phyloP scores from a whole-genome alignment of 1,140 invertebrate species.

The Meloidogyne floridensis region DNA sequence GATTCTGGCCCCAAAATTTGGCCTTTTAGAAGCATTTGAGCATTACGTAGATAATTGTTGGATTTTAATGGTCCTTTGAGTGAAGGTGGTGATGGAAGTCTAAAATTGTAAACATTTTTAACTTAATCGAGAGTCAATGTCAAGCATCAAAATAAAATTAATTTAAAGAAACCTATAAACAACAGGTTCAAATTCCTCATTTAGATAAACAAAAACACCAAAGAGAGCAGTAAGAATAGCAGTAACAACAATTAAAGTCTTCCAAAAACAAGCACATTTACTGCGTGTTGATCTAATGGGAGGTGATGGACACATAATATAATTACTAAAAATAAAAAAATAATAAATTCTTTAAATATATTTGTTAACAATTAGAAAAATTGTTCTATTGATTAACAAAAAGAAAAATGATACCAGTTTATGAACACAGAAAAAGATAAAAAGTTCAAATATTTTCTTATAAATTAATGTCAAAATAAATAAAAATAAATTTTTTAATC shows the following conservation, averaged over 20 bases:
- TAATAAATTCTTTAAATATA: no score
- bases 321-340: background rate
- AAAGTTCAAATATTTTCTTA: no score
- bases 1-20: constrained; percentile 58
- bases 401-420: background rate
- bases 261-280: background rate
- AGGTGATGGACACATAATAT: background rate
- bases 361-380: no score
- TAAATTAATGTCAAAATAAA: no score
- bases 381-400: no score
- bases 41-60: constrained; percentile 46
- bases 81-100: constrained; percentile 48
- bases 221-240: background rate
- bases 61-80: constrained; percentile 42
- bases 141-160: background rate
- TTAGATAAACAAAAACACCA: background rate
- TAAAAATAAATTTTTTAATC: background rate
- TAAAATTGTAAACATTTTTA: constrained; percentile 27
- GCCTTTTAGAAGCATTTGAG: constrained; percentile 50
- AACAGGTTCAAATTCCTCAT: background rate
- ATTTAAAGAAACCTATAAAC: background rate
- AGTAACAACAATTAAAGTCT: background rate
- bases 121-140: no score
- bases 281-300: background rate
- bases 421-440: no score